Evolutionary conservation across 2,113 vertebrate species (phyloP), one percentile per base, ranked within the genome.

Genomic region (Vicugna pacos): DNA sequence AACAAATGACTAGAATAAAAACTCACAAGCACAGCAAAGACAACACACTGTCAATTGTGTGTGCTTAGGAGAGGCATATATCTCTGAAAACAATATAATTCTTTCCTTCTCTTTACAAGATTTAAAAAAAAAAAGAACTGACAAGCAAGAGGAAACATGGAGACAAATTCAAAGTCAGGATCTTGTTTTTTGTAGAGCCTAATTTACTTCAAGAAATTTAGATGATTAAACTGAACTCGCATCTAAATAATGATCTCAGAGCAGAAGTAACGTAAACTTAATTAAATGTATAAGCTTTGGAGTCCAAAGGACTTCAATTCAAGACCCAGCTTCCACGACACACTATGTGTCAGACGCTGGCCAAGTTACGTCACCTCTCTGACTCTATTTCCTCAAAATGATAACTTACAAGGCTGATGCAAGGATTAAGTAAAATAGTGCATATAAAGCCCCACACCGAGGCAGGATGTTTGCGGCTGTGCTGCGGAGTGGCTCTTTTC

Each of bases 51-150:
- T 91, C 96, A 96, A 84, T 94, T 32, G 69, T 91, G 62, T 54
- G 54, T 91, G 72, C 0, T 19, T 54, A 93, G 75, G 91, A 84
- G n/a, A 67, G 82, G n/a, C 48, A 67, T 60, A 22, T n/a, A 93
- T 93, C 80, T 93, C 92, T 56, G 82, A 96, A 97, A 98, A 94
- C 84, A 91, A 38, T 3, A 69, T 67, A 92, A 58, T 95, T 90
- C 95, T 97, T 97, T 98, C n/a, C 89, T 97, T 88, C 88, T 93
- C 86, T 98, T 97, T 89, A 85, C 91, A 85, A 0, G 0, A 92
- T 9, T n/a, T 50, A 4, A 42, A 42, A 42, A 42, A 82, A 84
- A 72, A 69, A 50, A 16, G 48, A 79, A 26, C 76, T 38, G 19
- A 70, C 16, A 48, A 16, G 52, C 3, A 67, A 38, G 5, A 32